phyloP scores from a whole-genome alignment of 1,140 invertebrate species.

The Hetaerina americana region DNA sequence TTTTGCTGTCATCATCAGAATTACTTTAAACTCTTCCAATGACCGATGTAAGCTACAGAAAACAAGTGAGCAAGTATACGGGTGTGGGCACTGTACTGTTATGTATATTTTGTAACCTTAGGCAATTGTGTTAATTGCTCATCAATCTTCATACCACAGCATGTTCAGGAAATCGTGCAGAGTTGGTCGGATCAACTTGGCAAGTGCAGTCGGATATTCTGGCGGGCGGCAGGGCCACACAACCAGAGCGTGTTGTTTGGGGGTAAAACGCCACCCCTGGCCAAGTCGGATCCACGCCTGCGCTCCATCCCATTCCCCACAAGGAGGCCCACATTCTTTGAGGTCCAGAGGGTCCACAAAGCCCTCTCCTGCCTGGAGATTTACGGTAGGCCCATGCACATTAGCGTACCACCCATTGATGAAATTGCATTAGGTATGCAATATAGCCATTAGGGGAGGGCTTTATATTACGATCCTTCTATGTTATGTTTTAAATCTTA shows the following conservation, averaged over 20 bases:
- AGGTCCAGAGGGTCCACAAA: constrained; percentile 61
- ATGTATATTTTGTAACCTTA: too few relatives aligned
- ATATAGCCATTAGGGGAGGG: neutral
- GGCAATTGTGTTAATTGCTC: too few relatives aligned
- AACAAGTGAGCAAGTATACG: too few relatives aligned
- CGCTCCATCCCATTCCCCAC: constrained; percentile 71
- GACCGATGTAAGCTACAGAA: too few relatives aligned
- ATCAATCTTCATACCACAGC: too few relatives aligned
- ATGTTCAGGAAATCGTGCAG: constrained; percentile 59
- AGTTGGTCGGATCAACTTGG: constrained; percentile 52
- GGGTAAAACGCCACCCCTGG: constrained; percentile 52
- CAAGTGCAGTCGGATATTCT: constrained; percentile 61
- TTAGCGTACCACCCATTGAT: constrained; percentile 7
- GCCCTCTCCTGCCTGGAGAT: constrained; percentile 56
- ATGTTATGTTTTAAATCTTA: neutral
- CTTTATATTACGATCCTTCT: neutral
- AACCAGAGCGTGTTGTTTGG: constrained; percentile 62
- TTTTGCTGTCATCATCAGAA: too few relatives aligned
- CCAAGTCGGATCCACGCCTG: constrained; percentile 49
- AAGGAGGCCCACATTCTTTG: constrained; percentile 62
- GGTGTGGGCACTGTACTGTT: too few relatives aligned
- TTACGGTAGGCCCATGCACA: constrained; percentile 45
- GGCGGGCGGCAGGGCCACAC: constrained; percentile 57
- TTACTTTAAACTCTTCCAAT: too few relatives aligned
- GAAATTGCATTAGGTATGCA: constrained; percentile 4